These are phyloP conservation scores for Chaetophractus vellerosus DNA, from an alignment of 2,797 vertebrate genomes.

Conservation along the genomic window DNA sequence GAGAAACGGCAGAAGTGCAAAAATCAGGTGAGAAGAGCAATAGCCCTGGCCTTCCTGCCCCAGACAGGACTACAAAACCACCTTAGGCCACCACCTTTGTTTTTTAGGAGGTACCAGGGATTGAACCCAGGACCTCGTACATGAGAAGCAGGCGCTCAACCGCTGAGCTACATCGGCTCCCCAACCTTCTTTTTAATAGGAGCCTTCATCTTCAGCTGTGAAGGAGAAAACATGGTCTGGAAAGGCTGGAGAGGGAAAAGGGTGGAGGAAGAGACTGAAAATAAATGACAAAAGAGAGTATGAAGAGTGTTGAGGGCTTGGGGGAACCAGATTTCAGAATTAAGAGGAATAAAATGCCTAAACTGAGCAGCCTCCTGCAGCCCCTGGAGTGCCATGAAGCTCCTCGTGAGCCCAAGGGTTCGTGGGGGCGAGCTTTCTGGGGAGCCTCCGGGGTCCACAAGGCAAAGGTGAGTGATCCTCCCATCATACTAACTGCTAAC, in stretches of 20 bases:
- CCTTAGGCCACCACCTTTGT: too few species aligned
- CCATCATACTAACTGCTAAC: background rate
- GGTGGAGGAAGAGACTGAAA: background rate
- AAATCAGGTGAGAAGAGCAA: too few species aligned
- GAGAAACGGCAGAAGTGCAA: background rate
- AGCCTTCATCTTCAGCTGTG: background rate
- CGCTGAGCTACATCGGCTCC: too few species aligned
- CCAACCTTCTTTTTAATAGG: background rate
- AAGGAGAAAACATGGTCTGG: background rate
- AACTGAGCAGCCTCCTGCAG: background rate
- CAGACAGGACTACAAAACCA: too few species aligned
- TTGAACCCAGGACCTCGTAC: too few species aligned
- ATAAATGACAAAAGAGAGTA: background rate
- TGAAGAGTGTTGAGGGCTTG: accelerated
- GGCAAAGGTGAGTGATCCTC: background rate
- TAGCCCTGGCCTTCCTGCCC: too few species aligned
- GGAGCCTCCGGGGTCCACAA: background rate
- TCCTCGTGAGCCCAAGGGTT: accelerated
- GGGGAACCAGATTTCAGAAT: background rate
- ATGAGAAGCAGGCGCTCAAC: too few species aligned
- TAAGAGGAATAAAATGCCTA: too few species aligned
- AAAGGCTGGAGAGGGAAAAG: background rate
- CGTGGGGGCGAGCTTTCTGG: too few species aligned
- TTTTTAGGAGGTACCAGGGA: too few species aligned
- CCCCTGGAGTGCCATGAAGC: accelerated